These are phyloP conservation scores for Callopanchax toddi DNA, from an alignment of 2,113 vertebrate genomes.

Conservation along the genomic window DNA sequence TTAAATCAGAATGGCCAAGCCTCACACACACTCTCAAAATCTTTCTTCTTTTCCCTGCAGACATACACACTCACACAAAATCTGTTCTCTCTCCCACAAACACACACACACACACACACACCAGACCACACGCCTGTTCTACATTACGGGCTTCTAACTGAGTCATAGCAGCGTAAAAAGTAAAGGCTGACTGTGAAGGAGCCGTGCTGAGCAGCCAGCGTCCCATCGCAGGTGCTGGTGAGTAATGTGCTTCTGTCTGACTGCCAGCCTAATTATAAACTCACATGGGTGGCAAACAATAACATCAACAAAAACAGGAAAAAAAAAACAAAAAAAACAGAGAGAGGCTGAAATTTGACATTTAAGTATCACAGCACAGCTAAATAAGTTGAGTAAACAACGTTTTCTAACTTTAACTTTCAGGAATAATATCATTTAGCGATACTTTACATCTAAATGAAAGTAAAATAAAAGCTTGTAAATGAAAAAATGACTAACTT, in stretches of 20 bases:
- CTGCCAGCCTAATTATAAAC: constrained; percentile 71
- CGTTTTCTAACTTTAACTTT: background rate
- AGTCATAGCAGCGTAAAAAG: constrained; percentile 71
- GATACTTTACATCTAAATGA: background rate
- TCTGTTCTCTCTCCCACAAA: constrained; percentile 13
- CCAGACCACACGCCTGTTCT: constrained; percentile 42
- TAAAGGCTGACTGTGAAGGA: constrained; percentile 63
- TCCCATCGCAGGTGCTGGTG: constrained; percentile 68
- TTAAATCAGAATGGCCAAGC: constrained; percentile 36
- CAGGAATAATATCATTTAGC: background rate
- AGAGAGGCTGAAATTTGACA: background rate
- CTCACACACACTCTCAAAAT: constrained; percentile 11
- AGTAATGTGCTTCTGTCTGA: constrained; percentile 56
- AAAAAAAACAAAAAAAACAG: background rate
- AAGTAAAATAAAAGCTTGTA: too few relatives aligned
- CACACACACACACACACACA: constrained; percentile 21
- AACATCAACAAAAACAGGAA: constrained; percentile 54
- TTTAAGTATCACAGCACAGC: background rate
- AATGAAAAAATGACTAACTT: too few relatives aligned
- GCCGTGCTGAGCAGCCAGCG: constrained; percentile 58
- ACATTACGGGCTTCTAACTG: constrained; percentile 60
- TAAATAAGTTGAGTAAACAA: too few relatives aligned
- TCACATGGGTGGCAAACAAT: constrained; percentile 60
- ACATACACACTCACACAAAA: constrained; percentile 28
- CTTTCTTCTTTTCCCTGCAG: constrained; percentile 10